phyloP scores from a whole-genome alignment of 2,113 vertebrate genomes.

The Amia ocellicauda region DNA sequence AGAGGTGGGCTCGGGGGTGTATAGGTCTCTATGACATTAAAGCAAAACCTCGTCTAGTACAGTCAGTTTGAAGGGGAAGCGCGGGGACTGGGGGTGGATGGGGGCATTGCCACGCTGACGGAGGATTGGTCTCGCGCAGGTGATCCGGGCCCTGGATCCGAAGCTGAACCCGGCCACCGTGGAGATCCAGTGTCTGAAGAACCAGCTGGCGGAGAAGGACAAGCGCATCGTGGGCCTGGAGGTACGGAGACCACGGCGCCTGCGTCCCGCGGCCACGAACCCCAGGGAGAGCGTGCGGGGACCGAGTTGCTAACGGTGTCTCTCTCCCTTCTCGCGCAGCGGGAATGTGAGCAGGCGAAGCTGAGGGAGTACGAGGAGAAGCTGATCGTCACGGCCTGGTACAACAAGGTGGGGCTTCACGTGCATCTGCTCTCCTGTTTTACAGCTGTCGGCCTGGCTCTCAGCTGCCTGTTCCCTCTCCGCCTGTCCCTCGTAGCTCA shows the following conservation, averaged over 20 bases:
- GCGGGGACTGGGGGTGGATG: no score
- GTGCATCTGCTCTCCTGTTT: not conserved
- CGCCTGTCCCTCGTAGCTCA: no score
- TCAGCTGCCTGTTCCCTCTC: no score
- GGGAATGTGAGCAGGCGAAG: slow-evolving; percentile 85
- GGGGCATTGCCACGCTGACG: no score
- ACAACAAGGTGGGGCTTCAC: slow-evolving; percentile 80
- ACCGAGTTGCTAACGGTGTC: not conserved
- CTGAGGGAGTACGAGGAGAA: slow-evolving; percentile 92
- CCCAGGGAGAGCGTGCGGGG: no score
- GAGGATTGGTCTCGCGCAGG: no score
- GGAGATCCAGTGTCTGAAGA: slow-evolving; percentile 89
- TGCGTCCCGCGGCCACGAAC: no score
- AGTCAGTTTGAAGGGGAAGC: no score
- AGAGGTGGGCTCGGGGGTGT: no score
- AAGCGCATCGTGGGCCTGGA: slow-evolving; percentile 82
- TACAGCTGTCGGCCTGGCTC: no score
- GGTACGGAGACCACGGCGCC: slow-evolving; percentile 62
- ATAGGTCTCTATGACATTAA: no score
- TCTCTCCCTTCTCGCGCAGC: slow-evolving; percentile 51
- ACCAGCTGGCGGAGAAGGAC: slow-evolving; percentile 82
- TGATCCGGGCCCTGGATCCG: slow-evolving; percentile 93
- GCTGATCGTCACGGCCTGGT: slow-evolving; percentile 93
- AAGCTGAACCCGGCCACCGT: slow-evolving; percentile 92
- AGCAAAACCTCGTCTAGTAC: no score